These are phyloP conservation scores for Vannuccia rotundouncinata DNA, from an alignment of 2,888 invertebrate species.

Conservation along the genomic window DNA sequence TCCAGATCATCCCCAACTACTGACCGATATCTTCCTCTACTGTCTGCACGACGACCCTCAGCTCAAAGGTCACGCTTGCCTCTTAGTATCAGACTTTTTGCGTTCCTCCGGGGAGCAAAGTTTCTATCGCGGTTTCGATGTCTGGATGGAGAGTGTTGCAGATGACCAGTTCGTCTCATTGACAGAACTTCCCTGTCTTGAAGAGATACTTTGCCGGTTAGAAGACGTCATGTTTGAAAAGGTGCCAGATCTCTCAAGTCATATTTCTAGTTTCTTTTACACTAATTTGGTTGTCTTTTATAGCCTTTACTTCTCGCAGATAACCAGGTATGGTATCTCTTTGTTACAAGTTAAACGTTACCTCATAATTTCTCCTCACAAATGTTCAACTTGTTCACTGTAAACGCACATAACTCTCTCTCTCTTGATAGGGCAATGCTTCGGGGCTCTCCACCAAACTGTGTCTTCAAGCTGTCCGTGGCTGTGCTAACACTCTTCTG, in stretches of 20 bases:
- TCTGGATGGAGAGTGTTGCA: background rate
- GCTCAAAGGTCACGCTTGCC: conserved; percentile 67
- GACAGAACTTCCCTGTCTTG: background rate
- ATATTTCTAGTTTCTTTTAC: no score
- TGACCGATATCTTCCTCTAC: conserved; percentile 68
- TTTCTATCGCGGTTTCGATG: background rate
- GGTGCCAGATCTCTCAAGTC: no score
- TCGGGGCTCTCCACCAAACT: conserved; percentile 3
- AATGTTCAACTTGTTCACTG: no score
- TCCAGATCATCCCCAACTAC: background rate
- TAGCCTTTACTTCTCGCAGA: no score
- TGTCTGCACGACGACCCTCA: conserved; percentile 73
- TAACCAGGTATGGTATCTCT: no score
- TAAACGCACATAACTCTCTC: no score
- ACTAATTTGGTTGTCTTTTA: no score
- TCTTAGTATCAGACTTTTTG: conserved; percentile 59
- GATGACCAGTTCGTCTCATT: background rate
- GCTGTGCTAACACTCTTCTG: background rate
- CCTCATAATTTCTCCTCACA: no score
- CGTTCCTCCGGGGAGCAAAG: background rate
- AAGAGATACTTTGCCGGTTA: background rate
- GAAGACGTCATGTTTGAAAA: conserved; percentile 7
- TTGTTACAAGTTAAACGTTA: no score
- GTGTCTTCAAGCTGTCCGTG: background rate
- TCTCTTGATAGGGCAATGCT: background rate